Base-by-base conservation (phyloP, 2,113 vertebrate species). In the Tupaia tana region DNA sequence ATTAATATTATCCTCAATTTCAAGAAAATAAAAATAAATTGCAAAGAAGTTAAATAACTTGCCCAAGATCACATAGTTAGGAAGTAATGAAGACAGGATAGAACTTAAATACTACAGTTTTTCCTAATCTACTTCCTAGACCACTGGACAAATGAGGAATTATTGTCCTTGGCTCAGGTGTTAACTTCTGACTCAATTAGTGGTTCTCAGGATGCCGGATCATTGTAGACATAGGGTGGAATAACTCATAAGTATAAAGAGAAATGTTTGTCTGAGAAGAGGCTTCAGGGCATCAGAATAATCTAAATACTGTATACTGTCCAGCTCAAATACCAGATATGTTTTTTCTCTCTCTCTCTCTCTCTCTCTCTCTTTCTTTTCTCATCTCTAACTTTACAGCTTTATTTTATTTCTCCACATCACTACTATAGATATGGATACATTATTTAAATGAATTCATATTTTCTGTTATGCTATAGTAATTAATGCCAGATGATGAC, bases 101-200 rank as follows among this genome's bases (percentile, higher is more conserved):
- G 8, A 52, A 73, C 19, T 59, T 54, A 59, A 92, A 69, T 18
- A 24, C 11, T 85, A 18, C 24, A 29, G 16, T n/a, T 25, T 59
- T 52, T 5, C 11, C 12, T 3, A 25, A 0, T 59, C 16, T 73
- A 18, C 4, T 0, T n/a, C 14, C 10, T 5, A 11, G 10, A 52
- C 16, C 24, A 34, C 20, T 64, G 64, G 25, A 9, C 7, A 77
- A 14, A 61, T 27, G 25, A 78, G 18, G 1, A 29, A 69, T 25
- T 18, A 2, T 12, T 4, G 2, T 66, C 56, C 84, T 69, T n/a
- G 66, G 59, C 7, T 89, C 19, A 59, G 14, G 15, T 52, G 12
- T 73, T 27, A 58, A 63, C 83, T 81, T 89, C 27, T 90, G 13
- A 31, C 31, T 61, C 24, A 78, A 2, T 74, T 61, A 64, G 52